Conservation (phyloP, 2,797 vertebrate genomes). For the Clarias platycephalus region DNA sequence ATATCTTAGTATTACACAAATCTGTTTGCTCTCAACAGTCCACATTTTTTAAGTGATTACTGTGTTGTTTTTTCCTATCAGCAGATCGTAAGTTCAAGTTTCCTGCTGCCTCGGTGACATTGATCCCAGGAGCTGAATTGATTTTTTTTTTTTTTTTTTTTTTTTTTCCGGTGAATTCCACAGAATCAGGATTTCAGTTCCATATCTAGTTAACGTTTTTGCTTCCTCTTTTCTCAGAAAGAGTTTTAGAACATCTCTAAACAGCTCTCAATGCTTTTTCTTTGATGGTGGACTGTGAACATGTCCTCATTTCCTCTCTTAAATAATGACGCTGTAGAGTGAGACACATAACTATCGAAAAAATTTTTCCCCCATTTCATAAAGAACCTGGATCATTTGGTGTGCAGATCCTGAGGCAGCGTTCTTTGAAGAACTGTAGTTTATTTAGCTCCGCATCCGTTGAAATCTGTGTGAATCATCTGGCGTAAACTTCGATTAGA, state of each 20-base stretch:
- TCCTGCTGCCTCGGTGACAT: neutral
- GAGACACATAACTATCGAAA: neutral
- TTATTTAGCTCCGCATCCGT: neutral
- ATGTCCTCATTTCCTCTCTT: neutral
- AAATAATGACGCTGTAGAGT: neutral
- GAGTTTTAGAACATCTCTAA: neutral
- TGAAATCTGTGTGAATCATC: neutral
- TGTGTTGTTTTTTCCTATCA: neutral
- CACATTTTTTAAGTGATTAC: neutral
- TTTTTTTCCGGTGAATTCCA: neutral
- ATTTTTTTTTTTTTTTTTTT: neutral
- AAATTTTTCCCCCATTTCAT: neutral
- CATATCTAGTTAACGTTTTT: slow-evolving; percentile 21
- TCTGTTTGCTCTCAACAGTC: neutral
- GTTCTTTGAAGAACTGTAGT: neutral
- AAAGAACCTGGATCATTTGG: neutral
- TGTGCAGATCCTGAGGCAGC: neutral
- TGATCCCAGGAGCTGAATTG: slow-evolving; percentile 3
- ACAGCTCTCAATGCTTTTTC: neutral
- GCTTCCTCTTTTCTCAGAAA: neutral
- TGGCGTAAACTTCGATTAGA: neutral
- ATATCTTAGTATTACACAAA: neutral
- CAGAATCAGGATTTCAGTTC: slow-evolving; percentile 27
- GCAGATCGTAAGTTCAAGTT: neutral
- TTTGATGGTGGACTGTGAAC: neutral